Base-by-base conservation (phyloP, 2,113 vertebrate genomes). In the Ptilorrhoa leucosticta region DNA sequence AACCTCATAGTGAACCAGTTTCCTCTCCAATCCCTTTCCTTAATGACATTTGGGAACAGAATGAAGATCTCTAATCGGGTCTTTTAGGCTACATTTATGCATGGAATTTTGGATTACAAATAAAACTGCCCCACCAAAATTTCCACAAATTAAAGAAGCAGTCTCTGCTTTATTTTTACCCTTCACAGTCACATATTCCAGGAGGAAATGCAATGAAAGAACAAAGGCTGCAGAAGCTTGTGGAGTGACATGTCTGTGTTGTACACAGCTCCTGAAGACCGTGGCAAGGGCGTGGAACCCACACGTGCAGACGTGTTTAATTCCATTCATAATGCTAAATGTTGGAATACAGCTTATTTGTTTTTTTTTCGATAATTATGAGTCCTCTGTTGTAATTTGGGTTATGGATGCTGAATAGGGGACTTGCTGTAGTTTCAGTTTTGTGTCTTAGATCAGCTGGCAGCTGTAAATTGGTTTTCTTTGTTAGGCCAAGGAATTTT, bases 401-500 rank as follows among this genome's bases (percentile, higher is more conserved):
- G 68, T 83, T 81, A 37, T 82, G 61, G 77, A 22, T 72, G 45
- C 58, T 87, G 15, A 78, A 5, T 13, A 60, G 50, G 44, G n/a
- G 51, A 44, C 64, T 79, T 94, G 71, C 57, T 83, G 14, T n/a
- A 56, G 22, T 78, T 83, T 72, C 80, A 90, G 53, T 72, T 96
- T 30, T 58, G 23, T 78, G 56, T 64, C 57, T 94, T 75, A 45
- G 69, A 83, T 90, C 85, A 84, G 44, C 76, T 95, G 93, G 91
- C 78, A 96, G 84, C 76, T 93, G 40, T 69, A 75, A 86, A 83
- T 94, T 35, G 71, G 24, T 79, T 97, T 97, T 93, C 84, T 95
- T 96, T 87, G 77, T 73, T 89, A 77, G 94, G 87, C 85, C 93
- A 94, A 64, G 87, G 90, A 96, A 80, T 48, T 88, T 89, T 96